Conservation (phyloP, 2,888 invertebrate genomes). For the Byasa hedistus region DNA sequence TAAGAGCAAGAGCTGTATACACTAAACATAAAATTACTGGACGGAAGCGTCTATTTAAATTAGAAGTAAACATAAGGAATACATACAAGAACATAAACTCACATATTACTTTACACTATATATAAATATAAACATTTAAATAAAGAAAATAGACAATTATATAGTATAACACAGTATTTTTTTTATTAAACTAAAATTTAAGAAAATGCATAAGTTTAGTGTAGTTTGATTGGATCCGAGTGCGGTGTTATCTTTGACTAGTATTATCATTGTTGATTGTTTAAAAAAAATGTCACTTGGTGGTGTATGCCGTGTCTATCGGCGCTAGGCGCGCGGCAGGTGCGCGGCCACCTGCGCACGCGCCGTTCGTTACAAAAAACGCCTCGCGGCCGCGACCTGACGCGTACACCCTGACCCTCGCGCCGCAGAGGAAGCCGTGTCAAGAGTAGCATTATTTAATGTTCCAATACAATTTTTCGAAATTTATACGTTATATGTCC, state of each 20-base stretch:
- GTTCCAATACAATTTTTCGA: not conserved
- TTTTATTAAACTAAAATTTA: too few species aligned
- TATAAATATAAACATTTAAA: too few species aligned
- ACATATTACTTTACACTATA: too few species aligned
- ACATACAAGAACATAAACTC: too few species aligned
- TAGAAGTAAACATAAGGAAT: too few species aligned
- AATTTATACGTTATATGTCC: too few species aligned
- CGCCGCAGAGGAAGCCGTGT: conserved; percentile 13
- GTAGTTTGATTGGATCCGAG: not conserved
- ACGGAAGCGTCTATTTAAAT: too few species aligned
- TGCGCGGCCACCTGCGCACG: conserved; percentile 77
- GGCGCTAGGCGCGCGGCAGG: conserved; percentile 72
- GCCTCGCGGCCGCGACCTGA: conserved; percentile 43
- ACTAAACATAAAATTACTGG: too few species aligned
- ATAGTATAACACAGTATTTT: too few species aligned
- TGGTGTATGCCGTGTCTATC: conserved; percentile 49
- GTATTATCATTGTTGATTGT: not conserved
- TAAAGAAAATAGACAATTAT: too few species aligned
- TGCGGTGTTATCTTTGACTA: not conserved
- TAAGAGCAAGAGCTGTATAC: too few species aligned
- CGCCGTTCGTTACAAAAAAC: conserved; percentile 73
- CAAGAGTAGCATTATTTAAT: conserved; percentile 16
- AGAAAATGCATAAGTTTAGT: too few species aligned
- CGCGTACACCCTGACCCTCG: conserved; percentile 19
- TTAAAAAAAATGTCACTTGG: conserved; percentile 22